Conservation (phyloP, 2,888 invertebrate genomes). For the Eulithis testata region DNA sequence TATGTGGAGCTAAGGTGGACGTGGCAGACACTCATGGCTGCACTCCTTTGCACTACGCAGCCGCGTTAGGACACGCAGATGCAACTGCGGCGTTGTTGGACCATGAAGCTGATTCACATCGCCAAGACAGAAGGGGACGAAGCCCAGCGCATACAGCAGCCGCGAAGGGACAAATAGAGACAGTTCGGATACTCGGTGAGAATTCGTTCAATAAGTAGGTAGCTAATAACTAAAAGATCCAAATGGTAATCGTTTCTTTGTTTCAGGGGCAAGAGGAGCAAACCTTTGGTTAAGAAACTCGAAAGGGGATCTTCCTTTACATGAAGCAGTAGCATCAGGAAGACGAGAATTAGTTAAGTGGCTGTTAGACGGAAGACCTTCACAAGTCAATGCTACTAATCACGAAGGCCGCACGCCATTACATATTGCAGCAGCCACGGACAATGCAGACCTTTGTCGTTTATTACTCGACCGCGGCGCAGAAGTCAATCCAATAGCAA, state of each 20-base stretch:
- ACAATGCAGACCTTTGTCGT: constrained; percentile 97
- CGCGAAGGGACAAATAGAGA: constrained; percentile 97
- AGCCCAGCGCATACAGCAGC: constrained; percentile 98
- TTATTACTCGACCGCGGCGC: constrained; percentile 93
- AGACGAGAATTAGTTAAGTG: constrained; percentile 94
- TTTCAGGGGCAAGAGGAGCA: constrained; percentile 86
- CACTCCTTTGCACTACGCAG: constrained; percentile 98
- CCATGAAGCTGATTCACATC: constrained; percentile 95
- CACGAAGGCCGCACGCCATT: constrained; percentile 96
- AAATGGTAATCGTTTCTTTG: constrained; percentile 8
- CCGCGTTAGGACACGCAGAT: constrained; percentile 97
- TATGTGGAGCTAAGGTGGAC: constrained; percentile 95
- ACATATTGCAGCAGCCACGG: constrained; percentile 97
- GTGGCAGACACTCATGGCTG: constrained; percentile 97
- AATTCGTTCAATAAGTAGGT: constrained; percentile 10
- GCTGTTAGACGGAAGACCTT: constrained; percentile 92
- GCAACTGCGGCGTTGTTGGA: constrained; percentile 95
- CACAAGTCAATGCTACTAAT: constrained; percentile 94
- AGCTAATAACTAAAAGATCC: constrained; percentile 1
- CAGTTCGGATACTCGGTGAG: constrained; percentile 88
- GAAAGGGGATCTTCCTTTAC: constrained; percentile 96
- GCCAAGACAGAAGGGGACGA: constrained; percentile 96
- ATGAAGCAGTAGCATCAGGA: constrained; percentile 97
- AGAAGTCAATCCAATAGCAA: constrained; percentile 92
- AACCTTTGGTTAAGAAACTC: constrained; percentile 97